Evolutionary conservation across 2,113 vertebrate genomes (phyloP).

Genomic region (Corythornis cristatus): DNA sequence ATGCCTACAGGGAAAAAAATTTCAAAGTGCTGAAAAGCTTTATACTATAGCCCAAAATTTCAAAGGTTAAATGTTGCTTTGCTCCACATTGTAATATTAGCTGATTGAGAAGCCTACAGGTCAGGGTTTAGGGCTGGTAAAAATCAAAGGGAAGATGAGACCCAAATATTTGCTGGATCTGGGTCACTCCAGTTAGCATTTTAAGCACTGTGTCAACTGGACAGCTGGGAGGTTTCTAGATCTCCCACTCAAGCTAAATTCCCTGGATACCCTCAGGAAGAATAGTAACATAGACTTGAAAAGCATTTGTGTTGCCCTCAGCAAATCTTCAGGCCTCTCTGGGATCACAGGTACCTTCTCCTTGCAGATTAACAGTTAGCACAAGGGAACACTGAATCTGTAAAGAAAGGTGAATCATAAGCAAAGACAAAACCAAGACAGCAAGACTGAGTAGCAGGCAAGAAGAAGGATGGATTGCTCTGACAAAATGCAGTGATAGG

Average conservation of each 20-base stretch:
- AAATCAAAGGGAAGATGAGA: conserved; percentile 34
- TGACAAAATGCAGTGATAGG: not conserved
- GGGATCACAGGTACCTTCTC: not conserved
- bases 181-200: not conserved
- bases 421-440: not conserved
- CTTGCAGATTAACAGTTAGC: not conserved
- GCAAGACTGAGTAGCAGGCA: not conserved
- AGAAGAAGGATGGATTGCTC: not conserved
- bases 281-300: not conserved
- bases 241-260: not conserved
- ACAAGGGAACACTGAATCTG: not conserved
- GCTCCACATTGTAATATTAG: conserved; percentile 4
- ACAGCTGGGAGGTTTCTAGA: not conserved
- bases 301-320: not conserved
- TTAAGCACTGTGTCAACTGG: not conserved
- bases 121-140: conserved; percentile 17
- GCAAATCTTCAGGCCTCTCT: not conserved
- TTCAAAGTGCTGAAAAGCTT: conserved; percentile 42
- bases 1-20: conserved; percentile 74
- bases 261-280: not conserved
- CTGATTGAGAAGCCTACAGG: conserved; percentile 51
- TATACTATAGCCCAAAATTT: conserved; percentile 51
- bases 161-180: not conserved
- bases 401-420: not conserved
- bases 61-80: conserved; percentile 59